Evolutionary conservation across 1,140 invertebrate genomes (phyloP).

Genomic region (Saccostrea glomerata): DNA sequence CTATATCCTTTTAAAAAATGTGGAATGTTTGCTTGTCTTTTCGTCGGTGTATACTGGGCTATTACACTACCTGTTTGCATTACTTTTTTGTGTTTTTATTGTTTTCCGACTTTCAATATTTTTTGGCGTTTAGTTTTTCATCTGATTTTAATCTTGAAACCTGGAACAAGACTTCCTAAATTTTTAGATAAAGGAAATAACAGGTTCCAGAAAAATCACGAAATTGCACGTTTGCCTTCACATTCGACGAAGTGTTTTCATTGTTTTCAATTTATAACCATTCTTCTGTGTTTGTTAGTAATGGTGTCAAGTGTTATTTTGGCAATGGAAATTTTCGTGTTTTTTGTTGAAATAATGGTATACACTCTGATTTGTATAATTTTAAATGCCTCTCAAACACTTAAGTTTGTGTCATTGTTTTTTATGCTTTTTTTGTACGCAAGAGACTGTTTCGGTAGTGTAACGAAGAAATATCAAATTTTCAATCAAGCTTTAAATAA

Average conservation of each 20-base stretch:
- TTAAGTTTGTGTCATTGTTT: conserved; percentile 66
- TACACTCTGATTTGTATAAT: conserved; percentile 74
- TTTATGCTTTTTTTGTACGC: conserved; percentile 68
- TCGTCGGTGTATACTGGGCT: conserved; percentile 56
- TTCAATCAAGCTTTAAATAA: conserved; percentile 67
- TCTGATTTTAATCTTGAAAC: conserved; percentile 44
- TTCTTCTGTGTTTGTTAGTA: conserved; percentile 61
- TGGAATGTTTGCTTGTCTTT: conserved; percentile 60
- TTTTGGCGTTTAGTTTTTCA: conserved; percentile 7
- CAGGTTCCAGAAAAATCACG: too few relatives aligned
- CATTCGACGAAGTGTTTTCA: conserved; percentile 17
- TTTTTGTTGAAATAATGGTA: conserved; percentile 65
- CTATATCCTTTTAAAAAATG: conserved; percentile 52
- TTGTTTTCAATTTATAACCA: conserved; percentile 51
- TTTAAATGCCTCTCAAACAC: conserved; percentile 65
- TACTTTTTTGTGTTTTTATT: conserved; percentile 1
- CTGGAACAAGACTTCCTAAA: neutral
- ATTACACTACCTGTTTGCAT: conserved; percentile 46
- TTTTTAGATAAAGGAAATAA: neutral
- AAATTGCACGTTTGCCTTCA: neutral
- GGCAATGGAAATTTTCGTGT: conserved; percentile 65
- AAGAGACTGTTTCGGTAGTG: conserved; percentile 63
- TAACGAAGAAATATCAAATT: conserved; percentile 67
- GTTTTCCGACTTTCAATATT: conserved; percentile 48
- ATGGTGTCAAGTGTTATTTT: conserved; percentile 66